phyloP scores from a whole-genome alignment of 1,140 invertebrate species.

The Apocrypta bakeri region DNA sequence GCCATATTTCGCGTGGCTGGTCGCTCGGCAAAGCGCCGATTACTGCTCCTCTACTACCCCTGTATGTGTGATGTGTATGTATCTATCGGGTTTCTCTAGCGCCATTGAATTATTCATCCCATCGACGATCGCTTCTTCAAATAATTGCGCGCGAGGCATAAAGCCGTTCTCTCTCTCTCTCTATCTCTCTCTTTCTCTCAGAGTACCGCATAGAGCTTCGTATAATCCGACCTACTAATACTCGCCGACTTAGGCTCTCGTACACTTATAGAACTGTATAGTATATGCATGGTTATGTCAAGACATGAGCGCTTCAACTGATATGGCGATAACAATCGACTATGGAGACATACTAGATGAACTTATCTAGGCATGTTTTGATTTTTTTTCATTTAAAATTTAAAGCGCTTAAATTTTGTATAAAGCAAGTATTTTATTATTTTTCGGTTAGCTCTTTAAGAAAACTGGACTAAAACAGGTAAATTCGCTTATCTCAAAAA shows the following conservation, averaged over 20 bases:
- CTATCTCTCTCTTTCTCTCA: not conserved
- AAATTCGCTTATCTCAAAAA: too few relatives aligned
- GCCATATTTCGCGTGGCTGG: not conserved
- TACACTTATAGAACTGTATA: not conserved
- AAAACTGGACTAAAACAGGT: too few relatives aligned
- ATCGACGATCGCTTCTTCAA: conserved; percentile 24
- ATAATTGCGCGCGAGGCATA: conserved; percentile 12
- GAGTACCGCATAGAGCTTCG: not conserved
- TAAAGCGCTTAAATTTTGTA: too few relatives aligned
- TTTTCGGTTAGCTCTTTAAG: too few relatives aligned
- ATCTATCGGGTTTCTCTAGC: not conserved
- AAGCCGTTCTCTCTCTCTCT: not conserved
- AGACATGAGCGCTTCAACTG: not conserved
- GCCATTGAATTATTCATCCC: conserved; percentile 47
- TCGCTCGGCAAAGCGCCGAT: not conserved
- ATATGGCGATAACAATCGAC: not conserved
- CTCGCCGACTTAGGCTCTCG: conserved; percentile 10
- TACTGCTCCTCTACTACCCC: not conserved
- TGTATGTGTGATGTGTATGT: not conserved
- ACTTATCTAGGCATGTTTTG: not conserved
- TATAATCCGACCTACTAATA: conserved; percentile 36
- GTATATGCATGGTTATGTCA: not conserved
- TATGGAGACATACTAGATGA: not conserved
- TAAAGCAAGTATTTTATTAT: too few relatives aligned
- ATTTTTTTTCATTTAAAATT: too few relatives aligned